Conservation (phyloP, 2,113 vertebrate genomes). For the Pungitius pungitius region DNA sequence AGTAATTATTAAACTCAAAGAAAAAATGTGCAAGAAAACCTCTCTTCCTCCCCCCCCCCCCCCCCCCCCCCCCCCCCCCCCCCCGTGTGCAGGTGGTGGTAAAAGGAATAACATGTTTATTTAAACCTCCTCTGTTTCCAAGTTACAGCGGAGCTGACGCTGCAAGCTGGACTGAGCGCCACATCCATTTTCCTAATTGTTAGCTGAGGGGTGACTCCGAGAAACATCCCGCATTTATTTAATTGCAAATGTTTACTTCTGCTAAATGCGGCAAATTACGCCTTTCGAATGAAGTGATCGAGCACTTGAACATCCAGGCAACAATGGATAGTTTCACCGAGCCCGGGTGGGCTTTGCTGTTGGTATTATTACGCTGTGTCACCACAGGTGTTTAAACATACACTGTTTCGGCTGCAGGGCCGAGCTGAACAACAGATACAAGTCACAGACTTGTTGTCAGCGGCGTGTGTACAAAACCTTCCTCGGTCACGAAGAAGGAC, state of each 20-base stretch:
- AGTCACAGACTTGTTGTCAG: constrained; percentile 32
- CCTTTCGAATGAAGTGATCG: constrained; percentile 32
- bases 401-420: constrained; percentile 32
- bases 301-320: constrained; percentile 32
- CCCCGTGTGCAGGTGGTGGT: constrained; percentile 10
- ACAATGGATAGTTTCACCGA: constrained; percentile 23
- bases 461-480: constrained; percentile 10
- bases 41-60: not conserved
- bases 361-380: constrained; percentile 42
- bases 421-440: constrained; percentile 22
- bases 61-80: not conserved
- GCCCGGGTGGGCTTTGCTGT: not conserved
- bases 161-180: not conserved
- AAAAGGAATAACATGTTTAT: constrained; percentile 7
- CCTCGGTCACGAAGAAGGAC: constrained; percentile 23
- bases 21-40: no score
- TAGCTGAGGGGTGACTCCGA: constrained; percentile 32
- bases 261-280: constrained; percentile 36
- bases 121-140: constrained; percentile 27
- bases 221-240: constrained; percentile 25
- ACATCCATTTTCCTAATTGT: constrained; percentile 40
- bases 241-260: constrained; percentile 25
- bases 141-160: constrained; percentile 14
- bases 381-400: constrained; percentile 43
- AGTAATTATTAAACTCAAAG: constrained; percentile 3